A percentile compares a stretch with the other conserved stretches of the same genome.
These are phyloP conservation scores for Tricholauxania praeusta DNA, from an alignment of 2,888 invertebrate genomes.

Conservation along the genomic window DNA sequence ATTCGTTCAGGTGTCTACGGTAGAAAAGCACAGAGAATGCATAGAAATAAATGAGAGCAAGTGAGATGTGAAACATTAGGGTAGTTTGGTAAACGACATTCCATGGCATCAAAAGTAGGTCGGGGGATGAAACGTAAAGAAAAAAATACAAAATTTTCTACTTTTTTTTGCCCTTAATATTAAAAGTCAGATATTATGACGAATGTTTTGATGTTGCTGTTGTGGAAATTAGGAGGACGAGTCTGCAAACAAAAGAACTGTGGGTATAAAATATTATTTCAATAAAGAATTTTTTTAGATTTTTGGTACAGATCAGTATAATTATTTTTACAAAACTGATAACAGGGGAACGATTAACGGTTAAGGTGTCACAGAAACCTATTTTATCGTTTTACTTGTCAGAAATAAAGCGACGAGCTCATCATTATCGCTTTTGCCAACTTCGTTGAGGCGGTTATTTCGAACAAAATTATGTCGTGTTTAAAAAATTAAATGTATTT, in stretches of 20 bases:
- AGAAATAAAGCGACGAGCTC: neutral
- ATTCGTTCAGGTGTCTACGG: constrained; percentile 21
- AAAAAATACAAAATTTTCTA: neutral
- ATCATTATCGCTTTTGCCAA: neutral
- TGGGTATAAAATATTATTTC: neutral
- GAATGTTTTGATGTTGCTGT: constrained; percentile 32
- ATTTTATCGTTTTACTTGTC: constrained; percentile 5
- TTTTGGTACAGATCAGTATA: too few relatives aligned
- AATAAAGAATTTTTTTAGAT: too few relatives aligned
- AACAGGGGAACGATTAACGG: too few relatives aligned
- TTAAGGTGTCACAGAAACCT: neutral
- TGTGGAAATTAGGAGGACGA: constrained; percentile 26
- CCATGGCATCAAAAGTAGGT: neutral
- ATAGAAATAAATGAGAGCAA: neutral
- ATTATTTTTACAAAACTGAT: too few relatives aligned
- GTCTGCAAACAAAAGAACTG: constrained; percentile 23
- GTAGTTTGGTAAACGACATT: neutral
- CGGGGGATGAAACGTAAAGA: constrained; percentile 14
- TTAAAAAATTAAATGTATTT: neutral
- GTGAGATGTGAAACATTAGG: neutral
- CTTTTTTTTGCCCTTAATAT: constrained; percentile 24
- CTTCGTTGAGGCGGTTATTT: neutral
- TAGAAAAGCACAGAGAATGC: neutral
- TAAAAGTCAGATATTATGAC: constrained; percentile 34
- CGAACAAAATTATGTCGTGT: neutral